Evolutionary conservation across 2,797 vertebrate genomes (phyloP).

Genomic region (Gymnopithys bicolor): DNA sequence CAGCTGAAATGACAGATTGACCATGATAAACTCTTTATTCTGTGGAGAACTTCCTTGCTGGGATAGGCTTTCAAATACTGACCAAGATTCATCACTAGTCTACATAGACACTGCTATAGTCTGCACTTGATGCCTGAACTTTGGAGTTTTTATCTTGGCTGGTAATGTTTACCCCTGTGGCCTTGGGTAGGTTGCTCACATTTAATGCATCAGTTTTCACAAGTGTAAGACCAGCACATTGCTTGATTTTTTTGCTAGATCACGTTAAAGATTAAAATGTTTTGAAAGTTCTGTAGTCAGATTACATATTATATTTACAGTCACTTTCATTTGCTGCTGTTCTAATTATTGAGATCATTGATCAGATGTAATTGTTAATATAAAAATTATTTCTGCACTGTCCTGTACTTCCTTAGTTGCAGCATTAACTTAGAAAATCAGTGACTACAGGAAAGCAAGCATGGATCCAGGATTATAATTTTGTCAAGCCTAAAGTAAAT

Average conservation of each 20-base stretch:
- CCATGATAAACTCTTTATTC: background rate
- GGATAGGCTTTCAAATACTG: background rate
- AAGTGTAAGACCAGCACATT: background rate
- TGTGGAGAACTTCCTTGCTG: background rate
- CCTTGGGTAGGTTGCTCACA: background rate
- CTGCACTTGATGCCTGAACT: background rate
- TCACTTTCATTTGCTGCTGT: background rate
- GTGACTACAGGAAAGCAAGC: background rate
- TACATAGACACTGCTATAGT: background rate
- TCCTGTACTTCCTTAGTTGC: background rate
- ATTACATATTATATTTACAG: background rate
- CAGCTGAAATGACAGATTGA: background rate
- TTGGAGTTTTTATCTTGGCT: background rate
- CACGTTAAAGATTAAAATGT: background rate
- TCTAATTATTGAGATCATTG: background rate
- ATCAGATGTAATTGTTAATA: background rate
- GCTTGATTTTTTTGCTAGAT: background rate
- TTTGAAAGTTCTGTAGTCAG: background rate
- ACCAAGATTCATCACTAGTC: background rate
- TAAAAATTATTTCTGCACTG: background rate
- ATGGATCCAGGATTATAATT: background rate
- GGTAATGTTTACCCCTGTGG: background rate
- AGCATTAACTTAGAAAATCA: background rate
- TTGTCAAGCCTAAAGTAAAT: background rate
- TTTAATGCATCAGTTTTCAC: background rate